These are phyloP conservation scores for Diplodus puntazzo DNA, from an alignment of 2,797 vertebrate species.

Conservation along the genomic window DNA sequence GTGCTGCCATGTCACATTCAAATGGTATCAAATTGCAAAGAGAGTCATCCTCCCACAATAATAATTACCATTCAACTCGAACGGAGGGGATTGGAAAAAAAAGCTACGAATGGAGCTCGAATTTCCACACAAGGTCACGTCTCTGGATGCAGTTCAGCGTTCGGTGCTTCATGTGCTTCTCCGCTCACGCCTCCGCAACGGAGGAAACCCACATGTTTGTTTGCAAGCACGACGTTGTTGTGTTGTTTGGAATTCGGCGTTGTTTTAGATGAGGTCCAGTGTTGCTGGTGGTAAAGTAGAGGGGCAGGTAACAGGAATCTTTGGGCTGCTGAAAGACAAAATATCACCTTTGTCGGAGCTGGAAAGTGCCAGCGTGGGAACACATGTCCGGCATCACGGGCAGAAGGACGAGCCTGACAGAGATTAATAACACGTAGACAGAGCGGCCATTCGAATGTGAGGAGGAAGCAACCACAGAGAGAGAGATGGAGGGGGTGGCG, in stretches of 20 bases:
- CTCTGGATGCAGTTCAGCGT: neutral
- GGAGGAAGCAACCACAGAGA: slow-evolving; percentile 9
- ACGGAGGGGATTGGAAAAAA: slow-evolving; percentile 1
- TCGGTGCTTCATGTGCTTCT: neutral
- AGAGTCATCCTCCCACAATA: slow-evolving; percentile 12
- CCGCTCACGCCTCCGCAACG: neutral
- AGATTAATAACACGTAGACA: slow-evolving; percentile 40
- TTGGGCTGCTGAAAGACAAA: slow-evolving; percentile 13
- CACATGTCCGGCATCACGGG: slow-evolving; percentile 30
- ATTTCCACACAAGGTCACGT: neutral
- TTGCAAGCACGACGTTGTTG: neutral
- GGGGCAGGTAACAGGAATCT: too few species aligned
- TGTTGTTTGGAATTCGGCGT: neutral
- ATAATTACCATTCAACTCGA: slow-evolving; percentile 11
- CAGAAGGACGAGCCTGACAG: slow-evolving; percentile 46
- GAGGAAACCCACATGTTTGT: neutral
- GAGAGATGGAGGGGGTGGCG: too few species aligned
- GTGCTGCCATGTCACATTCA: slow-evolving; percentile 6
- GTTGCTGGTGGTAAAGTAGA: too few species aligned
- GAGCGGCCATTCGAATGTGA: neutral
- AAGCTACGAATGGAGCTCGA: slow-evolving; percentile 6
- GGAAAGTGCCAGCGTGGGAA: slow-evolving; percentile 34
- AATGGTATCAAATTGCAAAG: neutral
- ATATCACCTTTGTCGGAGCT: slow-evolving; percentile 31
- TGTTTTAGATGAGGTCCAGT: too few species aligned